These are phyloP conservation scores for Graptemys geographica DNA, from an alignment of 2,797 vertebrate species.

Conservation along the genomic window DNA sequence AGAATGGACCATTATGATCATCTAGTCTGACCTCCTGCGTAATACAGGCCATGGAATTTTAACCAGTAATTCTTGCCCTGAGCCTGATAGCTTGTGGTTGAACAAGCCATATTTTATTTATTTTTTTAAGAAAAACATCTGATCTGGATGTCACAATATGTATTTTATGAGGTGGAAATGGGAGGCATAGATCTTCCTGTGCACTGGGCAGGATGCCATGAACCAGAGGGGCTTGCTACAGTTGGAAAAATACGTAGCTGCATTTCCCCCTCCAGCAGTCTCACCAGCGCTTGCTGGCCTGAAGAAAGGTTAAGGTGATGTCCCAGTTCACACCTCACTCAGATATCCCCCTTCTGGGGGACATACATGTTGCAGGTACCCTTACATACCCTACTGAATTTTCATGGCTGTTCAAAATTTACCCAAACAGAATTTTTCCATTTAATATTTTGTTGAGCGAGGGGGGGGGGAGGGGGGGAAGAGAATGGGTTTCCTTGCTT, in stretches of 20 bases:
- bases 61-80: background rate
- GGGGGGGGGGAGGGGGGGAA: too few relatives aligned
- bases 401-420: fast-evolving
- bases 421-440: fast-evolving
- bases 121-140: background rate
- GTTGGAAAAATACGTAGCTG: fast-evolving
- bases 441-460: background rate
- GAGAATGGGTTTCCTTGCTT: background rate
- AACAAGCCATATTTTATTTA: background rate
- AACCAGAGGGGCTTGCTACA: background rate
- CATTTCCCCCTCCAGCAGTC: background rate
- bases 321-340: background rate
- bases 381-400: background rate
- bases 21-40: fast-evolving
- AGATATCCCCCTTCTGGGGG: background rate
- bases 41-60: fast-evolving
- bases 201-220: background rate
- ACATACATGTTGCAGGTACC: background rate
- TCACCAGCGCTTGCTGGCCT: background rate
- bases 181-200: background rate
- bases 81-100: background rate
- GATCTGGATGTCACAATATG: background rate
- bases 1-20: fast-evolving
- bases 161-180: background rate
- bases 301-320: background rate